Base-by-base conservation (phyloP, 2,888 invertebrate genomes). In the Eupithecia inturbata region DNA sequence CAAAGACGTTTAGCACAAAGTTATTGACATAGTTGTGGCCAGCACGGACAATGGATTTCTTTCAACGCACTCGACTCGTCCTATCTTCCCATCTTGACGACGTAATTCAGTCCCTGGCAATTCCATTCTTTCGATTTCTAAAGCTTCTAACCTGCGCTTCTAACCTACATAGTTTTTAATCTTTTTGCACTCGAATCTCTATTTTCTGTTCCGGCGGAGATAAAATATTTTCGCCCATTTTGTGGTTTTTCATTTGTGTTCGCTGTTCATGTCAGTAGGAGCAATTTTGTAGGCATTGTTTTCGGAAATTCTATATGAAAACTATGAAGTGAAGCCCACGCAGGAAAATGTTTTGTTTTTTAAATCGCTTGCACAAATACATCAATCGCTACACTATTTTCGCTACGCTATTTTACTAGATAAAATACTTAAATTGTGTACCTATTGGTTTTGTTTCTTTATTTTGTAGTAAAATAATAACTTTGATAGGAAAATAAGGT, bases 241-340 rank as follows among this genome's bases (percentile, higher is more conserved):
- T 70, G 62, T 67, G 60, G 49, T 62, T 70, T 68, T 70, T 73
- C 22, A 73, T 63, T 70, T 64, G 19, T 22, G 70, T 68, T 68
- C 73, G 73, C 69, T 74, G 74, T 75, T 70, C 64, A 77, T 74
- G 70, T 75, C 75, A 76, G 75, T 69, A 80, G 78, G 79, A 82
- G 81, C 80, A 80, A 84, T 73, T 78, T 72, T 67, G 45, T 71
- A 72, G 80, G 73, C 72, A 80, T 82, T 82, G 80, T 81, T 80
- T 83, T 70, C 4, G 68, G 71, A 74, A 72, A 39, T 39, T 41
- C 5, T 7, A 7, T 36, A 36, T 39, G n/a, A 36, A 39, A 64
- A 64, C 5, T n/a, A 33, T 36, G n/a, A 26, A 26, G 36, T 64
- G n/a, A n/a, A 36, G 2, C 22, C n/a, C 22, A 64, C 22, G 31